Evolutionary conservation across 2,113 vertebrate genomes (phyloP).

Genomic region (Oxygymnocypris stewartii): DNA sequence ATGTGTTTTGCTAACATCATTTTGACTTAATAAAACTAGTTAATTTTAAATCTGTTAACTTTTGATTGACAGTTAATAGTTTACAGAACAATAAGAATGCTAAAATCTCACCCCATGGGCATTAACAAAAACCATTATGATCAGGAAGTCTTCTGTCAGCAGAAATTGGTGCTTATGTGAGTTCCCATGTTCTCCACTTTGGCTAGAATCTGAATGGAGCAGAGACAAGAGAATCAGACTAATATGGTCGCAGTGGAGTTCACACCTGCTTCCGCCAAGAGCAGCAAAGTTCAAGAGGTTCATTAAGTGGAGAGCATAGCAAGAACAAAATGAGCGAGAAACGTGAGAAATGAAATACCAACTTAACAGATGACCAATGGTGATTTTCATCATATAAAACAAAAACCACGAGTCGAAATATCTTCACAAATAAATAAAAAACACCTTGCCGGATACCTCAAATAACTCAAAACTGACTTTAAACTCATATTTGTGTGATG

Average conservation of each 20-base stretch:
- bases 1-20: background rate
- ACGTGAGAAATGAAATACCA: background rate
- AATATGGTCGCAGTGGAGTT: slow-evolving; percentile 34
- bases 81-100: background rate
- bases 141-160: slow-evolving; percentile 23
- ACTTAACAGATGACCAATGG: background rate
- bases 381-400: background rate
- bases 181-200: slow-evolving; percentile 13
- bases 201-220: slow-evolving; percentile 44
- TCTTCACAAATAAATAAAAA: background rate
- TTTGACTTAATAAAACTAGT: background rate
- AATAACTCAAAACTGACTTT: slow-evolving; percentile 11
- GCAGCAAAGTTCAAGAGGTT: slow-evolving; percentile 50
- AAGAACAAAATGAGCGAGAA: background rate
- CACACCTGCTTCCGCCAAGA: slow-evolving; percentile 53
- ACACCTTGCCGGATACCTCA: background rate
- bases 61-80: background rate
- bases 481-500: slow-evolving; percentile 6
- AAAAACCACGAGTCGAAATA: background rate
- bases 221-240: slow-evolving; percentile 40
- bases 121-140: background rate
- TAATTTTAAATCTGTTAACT: background rate
- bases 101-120: background rate
- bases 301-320: slow-evolving; percentile 37
- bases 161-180: slow-evolving; percentile 35